phyloP scores from a whole-genome alignment of 1,140 invertebrate species.

The Danaus plexippus region DNA sequence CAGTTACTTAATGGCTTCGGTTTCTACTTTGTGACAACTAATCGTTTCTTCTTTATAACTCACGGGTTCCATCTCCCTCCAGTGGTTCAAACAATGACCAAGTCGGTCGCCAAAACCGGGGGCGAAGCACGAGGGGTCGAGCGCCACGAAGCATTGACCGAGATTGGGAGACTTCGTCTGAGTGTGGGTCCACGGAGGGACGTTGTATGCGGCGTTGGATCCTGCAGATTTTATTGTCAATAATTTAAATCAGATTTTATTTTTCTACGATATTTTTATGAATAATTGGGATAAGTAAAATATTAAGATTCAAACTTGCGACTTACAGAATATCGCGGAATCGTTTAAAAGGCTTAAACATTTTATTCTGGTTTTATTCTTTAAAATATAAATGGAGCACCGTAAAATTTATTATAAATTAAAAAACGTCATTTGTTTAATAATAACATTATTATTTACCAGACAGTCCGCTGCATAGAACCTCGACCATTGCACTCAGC shows the following conservation, averaged over 20 bases:
- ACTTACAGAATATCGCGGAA: too few species aligned
- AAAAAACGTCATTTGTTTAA: not conserved
- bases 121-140: slow-evolving; percentile 88
- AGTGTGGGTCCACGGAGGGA: slow-evolving; percentile 81
- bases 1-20: too few species aligned
- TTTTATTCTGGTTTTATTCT: too few species aligned
- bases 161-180: slow-evolving; percentile 78
- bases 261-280: too few species aligned
- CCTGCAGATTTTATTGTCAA: slow-evolving; percentile 45
- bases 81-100: slow-evolving; percentile 72
- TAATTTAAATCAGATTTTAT: too few species aligned
- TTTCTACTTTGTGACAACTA: too few species aligned
- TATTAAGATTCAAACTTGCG: too few species aligned
- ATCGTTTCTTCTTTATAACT: slow-evolving; percentile 17
- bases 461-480: slow-evolving; percentile 83
- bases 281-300: too few species aligned
- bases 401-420: slow-evolving; percentile 4
- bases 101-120: slow-evolving; percentile 84
- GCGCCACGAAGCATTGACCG: slow-evolving; percentile 92
- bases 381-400: too few species aligned
- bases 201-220: slow-evolving; percentile 75
- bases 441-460: slow-evolving; percentile 51
- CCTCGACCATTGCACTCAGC: slow-evolving; percentile 88
- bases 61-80: slow-evolving; percentile 70
- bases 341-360: too few species aligned